A percentile compares a stretch with the other conserved stretches of the same genome.
Conservation (phyloP, 2,797 vertebrate species). For the Ispidina picta region DNA sequence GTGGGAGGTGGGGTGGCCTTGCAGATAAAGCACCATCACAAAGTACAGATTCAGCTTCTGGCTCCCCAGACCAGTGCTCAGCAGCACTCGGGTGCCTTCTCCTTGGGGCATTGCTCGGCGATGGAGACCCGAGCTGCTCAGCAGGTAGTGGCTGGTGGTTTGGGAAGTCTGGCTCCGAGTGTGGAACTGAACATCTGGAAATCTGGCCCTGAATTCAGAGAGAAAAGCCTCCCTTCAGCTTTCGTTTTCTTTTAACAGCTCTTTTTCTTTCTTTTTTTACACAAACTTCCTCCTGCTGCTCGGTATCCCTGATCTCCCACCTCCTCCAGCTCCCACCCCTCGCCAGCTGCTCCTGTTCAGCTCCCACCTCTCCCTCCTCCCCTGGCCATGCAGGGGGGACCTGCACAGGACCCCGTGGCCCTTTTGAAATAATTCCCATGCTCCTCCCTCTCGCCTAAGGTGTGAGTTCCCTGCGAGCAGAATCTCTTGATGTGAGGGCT, state of each 20-base stretch:
- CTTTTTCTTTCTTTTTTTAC: not conserved
- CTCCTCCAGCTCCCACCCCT: not conserved
- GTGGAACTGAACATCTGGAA: not conserved
- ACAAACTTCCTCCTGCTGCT: not conserved
- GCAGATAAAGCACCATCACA: not conserved
- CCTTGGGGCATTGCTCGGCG: fast-evolving
- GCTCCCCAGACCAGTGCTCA: not conserved
- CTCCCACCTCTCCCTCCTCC: not conserved
- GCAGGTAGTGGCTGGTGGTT: not conserved
- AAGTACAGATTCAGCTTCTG: not conserved
- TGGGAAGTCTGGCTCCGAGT: not conserved
- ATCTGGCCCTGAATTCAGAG: not conserved
- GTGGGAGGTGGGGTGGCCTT: not conserved
- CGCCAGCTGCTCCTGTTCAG: fast-evolving
- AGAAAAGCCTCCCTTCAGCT: not conserved
- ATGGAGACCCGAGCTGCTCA: not conserved
- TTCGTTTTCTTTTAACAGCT: not conserved
- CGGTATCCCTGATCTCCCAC: not conserved
- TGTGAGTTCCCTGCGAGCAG: not conserved
- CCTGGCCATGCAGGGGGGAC: not conserved
- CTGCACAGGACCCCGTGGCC: fast-evolving
- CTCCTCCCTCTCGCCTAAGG: not conserved
- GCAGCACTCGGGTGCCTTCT: not conserved
- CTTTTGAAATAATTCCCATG: not conserved
- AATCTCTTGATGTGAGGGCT: not conserved